Percentiles rank a stretch among this genome's conserved stretches.
phyloP scores from a whole-genome alignment of 2,797 vertebrate genomes.

The Hippopotamyrus pictus region DNA sequence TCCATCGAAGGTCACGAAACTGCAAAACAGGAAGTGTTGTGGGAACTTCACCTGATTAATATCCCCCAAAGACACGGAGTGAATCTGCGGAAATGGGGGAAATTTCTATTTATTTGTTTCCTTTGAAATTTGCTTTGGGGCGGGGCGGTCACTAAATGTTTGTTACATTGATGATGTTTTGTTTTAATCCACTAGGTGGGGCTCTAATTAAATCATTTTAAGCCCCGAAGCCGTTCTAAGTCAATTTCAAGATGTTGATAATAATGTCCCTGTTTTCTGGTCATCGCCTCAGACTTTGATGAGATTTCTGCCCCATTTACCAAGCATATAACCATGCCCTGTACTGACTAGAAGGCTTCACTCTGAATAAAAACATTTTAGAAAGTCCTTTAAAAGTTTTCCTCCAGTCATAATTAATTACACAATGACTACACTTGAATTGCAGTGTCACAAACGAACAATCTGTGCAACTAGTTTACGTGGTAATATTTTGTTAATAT shows the following conservation, averaged over 20 bases:
- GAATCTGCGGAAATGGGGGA: neutral
- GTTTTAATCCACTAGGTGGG: conserved; percentile 9
- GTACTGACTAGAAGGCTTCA: neutral
- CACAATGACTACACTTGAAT: neutral
- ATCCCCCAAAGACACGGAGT: neutral
- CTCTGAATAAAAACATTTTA: neutral
- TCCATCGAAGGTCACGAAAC: neutral
- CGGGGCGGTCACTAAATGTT: neutral
- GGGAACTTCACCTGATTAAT: neutral
- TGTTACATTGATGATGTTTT: neutral
- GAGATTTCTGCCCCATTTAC: neutral
- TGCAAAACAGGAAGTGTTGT: neutral
- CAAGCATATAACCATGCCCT: neutral
- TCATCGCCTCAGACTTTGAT: neutral
- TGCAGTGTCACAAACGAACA: neutral
- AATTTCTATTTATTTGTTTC: neutral
- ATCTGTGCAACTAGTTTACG: neutral
- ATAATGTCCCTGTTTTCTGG: neutral
- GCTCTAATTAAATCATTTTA: conserved; percentile 1
- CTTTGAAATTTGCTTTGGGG: neutral
- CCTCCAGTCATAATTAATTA: neutral
- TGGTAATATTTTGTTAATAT: neutral
- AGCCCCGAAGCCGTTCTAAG: neutral
- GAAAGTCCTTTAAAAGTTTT: conserved; percentile 10
- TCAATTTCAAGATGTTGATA: neutral